Conservation (phyloP, 2,797 vertebrate genomes). For the Anableps anableps region DNA sequence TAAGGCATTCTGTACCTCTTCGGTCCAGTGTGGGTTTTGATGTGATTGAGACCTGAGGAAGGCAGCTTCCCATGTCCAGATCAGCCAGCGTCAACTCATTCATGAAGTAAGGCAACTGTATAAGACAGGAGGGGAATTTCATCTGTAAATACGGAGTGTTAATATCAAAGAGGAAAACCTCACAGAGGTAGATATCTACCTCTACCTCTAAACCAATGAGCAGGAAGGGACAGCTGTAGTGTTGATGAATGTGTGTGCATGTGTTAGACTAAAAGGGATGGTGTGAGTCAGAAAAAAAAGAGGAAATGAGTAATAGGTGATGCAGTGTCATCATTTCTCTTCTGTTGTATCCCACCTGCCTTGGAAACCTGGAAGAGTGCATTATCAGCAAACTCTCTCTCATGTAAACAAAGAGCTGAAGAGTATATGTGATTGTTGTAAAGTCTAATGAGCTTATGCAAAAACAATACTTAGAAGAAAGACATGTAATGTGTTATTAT, state of each 20-base stretch:
- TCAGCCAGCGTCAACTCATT: conserved; percentile 87
- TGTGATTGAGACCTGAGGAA: conserved; percentile 83
- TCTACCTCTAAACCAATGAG: neutral
- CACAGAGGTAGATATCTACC: conserved; percentile 2
- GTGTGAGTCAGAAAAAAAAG: conserved; percentile 28
- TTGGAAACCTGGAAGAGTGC: conserved; percentile 25
- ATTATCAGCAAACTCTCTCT: conserved; percentile 31
- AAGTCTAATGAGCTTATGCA: conserved; percentile 27
- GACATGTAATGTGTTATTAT: neutral
- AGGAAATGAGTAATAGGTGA: conserved; percentile 52
- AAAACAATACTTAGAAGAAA: neutral
- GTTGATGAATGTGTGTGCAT: conserved; percentile 5
- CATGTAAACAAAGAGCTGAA: conserved; percentile 12
- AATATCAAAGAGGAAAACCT: conserved; percentile 1
- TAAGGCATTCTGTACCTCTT: conserved; percentile 77
- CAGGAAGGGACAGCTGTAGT: neutral
- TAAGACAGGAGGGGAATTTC: conserved; percentile 30
- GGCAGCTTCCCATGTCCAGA: conserved; percentile 88
- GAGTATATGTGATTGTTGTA: conserved; percentile 5
- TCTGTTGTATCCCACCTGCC: conserved; percentile 13
- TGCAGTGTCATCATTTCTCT: conserved; percentile 35
- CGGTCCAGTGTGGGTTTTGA: conserved; percentile 84
- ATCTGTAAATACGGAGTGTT: neutral
- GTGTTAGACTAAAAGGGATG: conserved; percentile 23
- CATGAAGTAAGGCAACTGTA: conserved; percentile 90